phyloP scores from a whole-genome alignment of 1,140 invertebrate genomes.

The Carposina sasakii region DNA sequence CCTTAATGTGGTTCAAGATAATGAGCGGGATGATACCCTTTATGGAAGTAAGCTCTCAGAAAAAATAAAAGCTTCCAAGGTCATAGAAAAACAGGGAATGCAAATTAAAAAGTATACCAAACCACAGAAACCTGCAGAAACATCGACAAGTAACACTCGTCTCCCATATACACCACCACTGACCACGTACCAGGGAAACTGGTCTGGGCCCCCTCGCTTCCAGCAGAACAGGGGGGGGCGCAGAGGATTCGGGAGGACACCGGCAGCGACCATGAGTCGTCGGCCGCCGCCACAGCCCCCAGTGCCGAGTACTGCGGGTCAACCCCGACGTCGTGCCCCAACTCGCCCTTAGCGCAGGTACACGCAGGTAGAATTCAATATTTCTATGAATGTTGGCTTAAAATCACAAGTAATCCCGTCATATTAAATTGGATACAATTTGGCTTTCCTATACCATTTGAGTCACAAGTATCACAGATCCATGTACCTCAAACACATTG shows the following conservation, averaged over 20 bases:
- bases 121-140: neutral
- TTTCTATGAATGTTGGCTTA: slow-evolving; percentile 30
- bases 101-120: slow-evolving; percentile 4
- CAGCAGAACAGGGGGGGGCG: neutral
- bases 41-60: neutral
- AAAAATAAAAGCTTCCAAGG: slow-evolving; percentile 4
- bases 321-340: neutral
- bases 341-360: neutral
- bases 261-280: neutral
- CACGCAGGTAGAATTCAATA: slow-evolving; percentile 18
- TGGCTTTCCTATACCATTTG: slow-evolving; percentile 22
- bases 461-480: neutral
- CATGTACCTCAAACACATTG: slow-evolving; percentile 13
- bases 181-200: slow-evolving; percentile 6
- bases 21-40: slow-evolving; percentile 1
- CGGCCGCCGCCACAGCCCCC: neutral
- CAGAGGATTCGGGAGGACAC: neutral
- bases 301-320: neutral
- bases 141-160: neutral
- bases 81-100: slow-evolving; percentile 1
- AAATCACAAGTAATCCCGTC: slow-evolving; percentile 18
- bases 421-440: slow-evolving; percentile 25
- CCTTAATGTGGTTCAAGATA: neutral
- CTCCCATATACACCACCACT: neutral
- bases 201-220: neutral